phyloP scores from a whole-genome alignment of 2,797 vertebrate species.

The Trematomus bernacchii region DNA sequence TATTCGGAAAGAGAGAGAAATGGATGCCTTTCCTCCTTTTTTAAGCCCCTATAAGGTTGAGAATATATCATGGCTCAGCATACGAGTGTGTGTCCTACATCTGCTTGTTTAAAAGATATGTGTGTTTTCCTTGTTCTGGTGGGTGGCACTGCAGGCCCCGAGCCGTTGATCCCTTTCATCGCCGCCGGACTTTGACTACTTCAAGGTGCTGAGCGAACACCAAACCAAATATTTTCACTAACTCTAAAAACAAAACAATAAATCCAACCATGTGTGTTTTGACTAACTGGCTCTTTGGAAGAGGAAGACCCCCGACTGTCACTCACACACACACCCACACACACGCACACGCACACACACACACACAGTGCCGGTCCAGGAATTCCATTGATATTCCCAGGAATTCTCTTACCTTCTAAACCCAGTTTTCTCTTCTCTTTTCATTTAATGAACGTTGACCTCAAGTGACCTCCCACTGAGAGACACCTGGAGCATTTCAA shows the following conservation, averaged over 20 bases:
- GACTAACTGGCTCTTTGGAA: constrained; percentile 33
- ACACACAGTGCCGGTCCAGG: constrained; percentile 39
- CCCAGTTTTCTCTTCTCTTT: constrained; percentile 38
- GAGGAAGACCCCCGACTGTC: constrained; percentile 43
- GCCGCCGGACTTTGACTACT: constrained; percentile 45
- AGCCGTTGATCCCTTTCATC: constrained; percentile 59
- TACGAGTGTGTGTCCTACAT: constrained; percentile 12
- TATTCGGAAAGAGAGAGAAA: too few species aligned
- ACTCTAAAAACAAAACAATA: constrained; percentile 5
- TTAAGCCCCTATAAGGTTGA: too few species aligned
- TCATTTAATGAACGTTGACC: constrained; percentile 63
- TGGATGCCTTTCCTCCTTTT: too few species aligned
- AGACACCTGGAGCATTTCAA: constrained; percentile 23
- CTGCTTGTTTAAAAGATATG: constrained; percentile 9
- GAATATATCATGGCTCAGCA: background rate
- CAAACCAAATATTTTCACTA: constrained; percentile 66
- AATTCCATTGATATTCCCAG: constrained; percentile 59
- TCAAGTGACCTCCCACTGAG: constrained; percentile 32
- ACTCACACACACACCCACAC: constrained; percentile 16
- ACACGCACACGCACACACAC: constrained; percentile 19
- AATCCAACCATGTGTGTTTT: constrained; percentile 47
- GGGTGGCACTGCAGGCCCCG: constrained; percentile 7
- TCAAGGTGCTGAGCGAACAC: constrained; percentile 44
- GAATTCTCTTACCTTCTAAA: constrained; percentile 46
- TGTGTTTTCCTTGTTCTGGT: constrained; percentile 13